Evolutionary conservation across 2,797 vertebrate species (phyloP).

Genomic region (Ficedula albicollis): DNA sequence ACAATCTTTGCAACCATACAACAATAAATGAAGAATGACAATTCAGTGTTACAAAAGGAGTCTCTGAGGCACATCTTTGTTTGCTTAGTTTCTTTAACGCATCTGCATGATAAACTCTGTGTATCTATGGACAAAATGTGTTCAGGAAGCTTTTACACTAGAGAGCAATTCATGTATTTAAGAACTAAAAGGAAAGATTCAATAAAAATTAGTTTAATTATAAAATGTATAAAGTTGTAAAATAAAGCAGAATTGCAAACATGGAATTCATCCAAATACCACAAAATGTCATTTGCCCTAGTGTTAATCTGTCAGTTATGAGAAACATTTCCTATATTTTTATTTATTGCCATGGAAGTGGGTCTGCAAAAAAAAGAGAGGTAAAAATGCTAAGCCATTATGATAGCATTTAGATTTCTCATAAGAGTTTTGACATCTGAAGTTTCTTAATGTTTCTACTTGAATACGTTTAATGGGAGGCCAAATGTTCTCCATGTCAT

Average conservation of each 20-base stretch:
- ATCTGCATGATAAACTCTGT: slow-evolving; percentile 18
- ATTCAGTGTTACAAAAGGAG: slow-evolving; percentile 43
- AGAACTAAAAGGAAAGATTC: background rate
- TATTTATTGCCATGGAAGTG: background rate
- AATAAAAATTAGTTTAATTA: background rate
- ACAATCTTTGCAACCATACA: slow-evolving; percentile 55
- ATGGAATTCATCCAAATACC: background rate
- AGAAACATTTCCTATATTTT: background rate
- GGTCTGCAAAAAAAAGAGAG: background rate
- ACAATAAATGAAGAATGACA: slow-evolving; percentile 56
- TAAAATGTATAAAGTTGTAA: background rate
- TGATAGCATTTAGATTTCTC: background rate
- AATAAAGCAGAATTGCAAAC: background rate
- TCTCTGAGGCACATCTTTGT: slow-evolving; percentile 47
- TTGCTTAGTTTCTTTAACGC: slow-evolving; percentile 43
- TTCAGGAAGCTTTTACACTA: slow-evolving; percentile 46
- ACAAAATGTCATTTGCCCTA: background rate
- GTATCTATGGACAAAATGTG: slow-evolving; percentile 30
- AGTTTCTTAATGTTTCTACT: background rate
- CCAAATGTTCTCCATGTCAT: background rate
- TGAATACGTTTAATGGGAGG: background rate
- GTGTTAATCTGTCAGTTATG: background rate
- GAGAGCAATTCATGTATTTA: slow-evolving; percentile 1
- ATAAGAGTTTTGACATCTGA: background rate
- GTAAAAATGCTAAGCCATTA: background rate